Evolutionary conservation across 1,140 invertebrate species (phyloP).

Genomic region (Drosophila elegans): DNA sequence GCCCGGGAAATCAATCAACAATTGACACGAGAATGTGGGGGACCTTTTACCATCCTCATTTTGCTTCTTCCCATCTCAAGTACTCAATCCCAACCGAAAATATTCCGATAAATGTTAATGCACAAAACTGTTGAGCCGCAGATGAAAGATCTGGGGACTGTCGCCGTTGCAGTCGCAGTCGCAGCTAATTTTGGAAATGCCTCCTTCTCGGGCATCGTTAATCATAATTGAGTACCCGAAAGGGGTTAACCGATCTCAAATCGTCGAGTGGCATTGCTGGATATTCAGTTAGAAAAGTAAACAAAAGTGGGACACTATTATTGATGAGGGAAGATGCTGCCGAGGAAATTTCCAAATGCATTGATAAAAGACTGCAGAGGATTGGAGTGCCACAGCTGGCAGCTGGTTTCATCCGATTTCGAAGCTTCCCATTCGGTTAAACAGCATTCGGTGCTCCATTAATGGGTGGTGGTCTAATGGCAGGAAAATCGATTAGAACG

Average conservation of each 20-base stretch:
- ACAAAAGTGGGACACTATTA: slow-evolving; percentile 4
- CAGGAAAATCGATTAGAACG: slow-evolving; percentile 22
- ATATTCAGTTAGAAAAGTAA: slow-evolving; percentile 20
- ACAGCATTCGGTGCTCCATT: slow-evolving; percentile 28
- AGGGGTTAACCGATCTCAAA: slow-evolving; percentile 49
- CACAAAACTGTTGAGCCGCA: slow-evolving; percentile 51
- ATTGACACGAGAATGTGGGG: slow-evolving; percentile 68
- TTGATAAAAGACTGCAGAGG: slow-evolving; percentile 14
- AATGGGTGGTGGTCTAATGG: background rate
- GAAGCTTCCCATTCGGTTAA: slow-evolving; percentile 1
- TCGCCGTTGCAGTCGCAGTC: slow-evolving; percentile 1
- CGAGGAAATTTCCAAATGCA: slow-evolving; percentile 14
- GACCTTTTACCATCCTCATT: slow-evolving; percentile 29
- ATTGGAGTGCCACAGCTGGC: slow-evolving; percentile 16
- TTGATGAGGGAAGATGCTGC: slow-evolving; percentile 8
- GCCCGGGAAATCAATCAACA: slow-evolving; percentile 74
- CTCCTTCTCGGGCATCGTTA: slow-evolving; percentile 53
- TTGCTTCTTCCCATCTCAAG: slow-evolving; percentile 18
- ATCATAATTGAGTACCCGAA: slow-evolving; percentile 71
- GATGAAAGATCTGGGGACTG: slow-evolving; percentile 58
- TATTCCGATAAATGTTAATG: slow-evolving; percentile 51
- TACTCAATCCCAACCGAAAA: slow-evolving; percentile 30
- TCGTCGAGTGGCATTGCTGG: slow-evolving; percentile 3
- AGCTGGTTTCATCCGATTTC: slow-evolving; percentile 12
- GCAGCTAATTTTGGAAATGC: slow-evolving; percentile 62